These are phyloP conservation scores for Eulithis testata DNA, from an alignment of 2,888 invertebrate species.

Conservation along the genomic window DNA sequence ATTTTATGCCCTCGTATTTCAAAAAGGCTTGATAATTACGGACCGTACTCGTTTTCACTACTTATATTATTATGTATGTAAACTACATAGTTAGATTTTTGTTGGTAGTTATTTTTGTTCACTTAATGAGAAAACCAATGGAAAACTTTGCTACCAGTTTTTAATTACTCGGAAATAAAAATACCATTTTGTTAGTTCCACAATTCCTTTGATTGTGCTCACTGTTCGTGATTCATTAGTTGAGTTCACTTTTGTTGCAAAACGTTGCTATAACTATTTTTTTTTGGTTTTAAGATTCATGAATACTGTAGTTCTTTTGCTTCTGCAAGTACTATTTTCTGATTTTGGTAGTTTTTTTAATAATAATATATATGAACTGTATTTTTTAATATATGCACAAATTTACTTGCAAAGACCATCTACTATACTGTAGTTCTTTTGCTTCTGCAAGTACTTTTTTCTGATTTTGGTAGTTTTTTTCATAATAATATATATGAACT, in stretches of 20 bases:
- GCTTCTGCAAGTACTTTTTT: background rate
- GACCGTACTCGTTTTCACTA: background rate
- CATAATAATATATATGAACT: too few species aligned
- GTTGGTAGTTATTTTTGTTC: background rate
- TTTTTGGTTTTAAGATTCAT: slow-evolving; percentile 21
- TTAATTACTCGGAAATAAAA: slow-evolving; percentile 7
- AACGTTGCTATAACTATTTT: slow-evolving; percentile 6
- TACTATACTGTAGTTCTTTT: background rate
- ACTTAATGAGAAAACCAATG: background rate
- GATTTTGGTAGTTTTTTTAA: background rate
- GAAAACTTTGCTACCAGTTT: background rate
- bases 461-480: background rate
- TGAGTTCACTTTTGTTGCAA: slow-evolving; percentile 15
- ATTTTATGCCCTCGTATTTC: background rate
- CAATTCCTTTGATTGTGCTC: slow-evolving; percentile 13
- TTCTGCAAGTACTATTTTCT: background rate
- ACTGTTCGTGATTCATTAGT: slow-evolving; percentile 8
- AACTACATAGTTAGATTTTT: background rate
- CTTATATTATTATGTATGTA: background rate
- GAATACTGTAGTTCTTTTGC: background rate
- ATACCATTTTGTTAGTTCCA: background rate
- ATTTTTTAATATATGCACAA: too few species aligned
- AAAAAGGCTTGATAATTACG: slow-evolving; percentile 2
- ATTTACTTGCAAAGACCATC: too few species aligned
- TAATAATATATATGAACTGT: too few species aligned